These are phyloP conservation scores for Oeneis ivallda DNA, from an alignment of 2,888 invertebrate species.

Conservation along the genomic window DNA sequence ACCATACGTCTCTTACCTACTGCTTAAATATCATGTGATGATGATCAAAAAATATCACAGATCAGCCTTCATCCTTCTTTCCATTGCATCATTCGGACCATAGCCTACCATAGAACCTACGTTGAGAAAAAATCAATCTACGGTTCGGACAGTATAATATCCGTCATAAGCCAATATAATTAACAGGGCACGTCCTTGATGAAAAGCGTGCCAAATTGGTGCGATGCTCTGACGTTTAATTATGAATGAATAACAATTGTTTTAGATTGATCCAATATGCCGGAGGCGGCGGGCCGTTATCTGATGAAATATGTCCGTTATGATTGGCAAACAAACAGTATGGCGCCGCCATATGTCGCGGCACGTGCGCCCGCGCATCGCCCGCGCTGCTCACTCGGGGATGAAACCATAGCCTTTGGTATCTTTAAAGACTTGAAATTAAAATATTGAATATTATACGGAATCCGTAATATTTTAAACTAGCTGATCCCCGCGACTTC, in stretches of 20 bases:
- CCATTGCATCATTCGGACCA: no score
- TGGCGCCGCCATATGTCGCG: conserved; percentile 79
- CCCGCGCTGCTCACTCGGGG: conserved; percentile 74
- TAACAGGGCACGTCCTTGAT: conserved; percentile 40
- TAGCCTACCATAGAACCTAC: no score
- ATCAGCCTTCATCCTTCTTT: no score
- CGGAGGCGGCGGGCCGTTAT: conserved; percentile 75
- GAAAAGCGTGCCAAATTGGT: conserved; percentile 62
- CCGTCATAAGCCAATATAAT: conserved; percentile 25
- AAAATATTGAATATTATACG: no score
- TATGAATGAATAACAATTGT: conserved; percentile 66
- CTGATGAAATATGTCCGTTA: conserved; percentile 82
- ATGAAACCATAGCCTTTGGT: conserved; percentile 61
- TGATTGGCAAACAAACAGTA: conserved; percentile 82
- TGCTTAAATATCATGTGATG: no score
- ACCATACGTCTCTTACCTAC: no score
- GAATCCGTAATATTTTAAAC: background rate
- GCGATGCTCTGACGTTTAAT: conserved; percentile 65
- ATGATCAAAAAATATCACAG: no score
- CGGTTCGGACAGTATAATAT: background rate
- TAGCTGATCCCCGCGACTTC: no score
- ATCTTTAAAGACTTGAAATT: background rate
- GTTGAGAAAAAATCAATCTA: no score
- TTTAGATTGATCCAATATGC: conserved; percentile 75
- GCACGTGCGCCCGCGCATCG: conserved; percentile 79